phyloP scores from a whole-genome alignment of 2,797 vertebrate species.

The Myripristis jacobus region DNA sequence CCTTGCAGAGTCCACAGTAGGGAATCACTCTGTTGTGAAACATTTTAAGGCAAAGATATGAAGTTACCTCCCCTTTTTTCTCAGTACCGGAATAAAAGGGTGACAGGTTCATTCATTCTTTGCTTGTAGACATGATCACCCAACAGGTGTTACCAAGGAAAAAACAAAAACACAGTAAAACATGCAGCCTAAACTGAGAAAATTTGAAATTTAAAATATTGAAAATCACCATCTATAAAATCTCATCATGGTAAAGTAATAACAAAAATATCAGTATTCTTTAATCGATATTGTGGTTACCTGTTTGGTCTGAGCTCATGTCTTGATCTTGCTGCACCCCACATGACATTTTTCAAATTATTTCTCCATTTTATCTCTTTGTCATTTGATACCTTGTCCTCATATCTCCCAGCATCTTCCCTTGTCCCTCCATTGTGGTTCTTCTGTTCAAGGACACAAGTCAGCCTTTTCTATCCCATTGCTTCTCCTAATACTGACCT shows the following conservation, averaged over 20 bases:
- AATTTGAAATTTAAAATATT: not conserved
- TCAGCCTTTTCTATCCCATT: conserved; percentile 81
- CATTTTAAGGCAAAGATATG: conserved; percentile 73
- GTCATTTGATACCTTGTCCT: conserved; percentile 71
- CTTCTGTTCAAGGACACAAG: conserved; percentile 99
- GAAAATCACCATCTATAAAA: not conserved
- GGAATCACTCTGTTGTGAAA: conserved; percentile 79
- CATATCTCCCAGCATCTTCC: conserved; percentile 75
- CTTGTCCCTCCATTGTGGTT: conserved; percentile 81
- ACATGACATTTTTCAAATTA: conserved; percentile 70
- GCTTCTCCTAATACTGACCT: conserved; percentile 70
- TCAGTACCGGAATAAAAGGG: conserved; percentile 66
- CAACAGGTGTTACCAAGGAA: conserved; percentile 60
- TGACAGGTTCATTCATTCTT: conserved; percentile 75
- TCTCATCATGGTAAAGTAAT: conserved; percentile 3
- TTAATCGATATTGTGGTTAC: conserved; percentile 32
- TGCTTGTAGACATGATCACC: conserved; percentile 75
- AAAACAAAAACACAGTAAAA: conserved; percentile 6
- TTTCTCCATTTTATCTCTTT: conserved; percentile 70
- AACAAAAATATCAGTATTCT: not conserved
- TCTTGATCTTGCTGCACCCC: conserved; percentile 61
- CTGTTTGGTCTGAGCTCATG: conserved; percentile 76
- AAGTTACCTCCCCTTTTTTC: conserved; percentile 68
- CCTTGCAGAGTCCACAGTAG: conserved; percentile 79
- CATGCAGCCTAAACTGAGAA: not conserved